These are phyloP conservation scores for Brenthis daphne DNA, from an alignment of 2,888 invertebrate species.

Conservation along the genomic window DNA sequence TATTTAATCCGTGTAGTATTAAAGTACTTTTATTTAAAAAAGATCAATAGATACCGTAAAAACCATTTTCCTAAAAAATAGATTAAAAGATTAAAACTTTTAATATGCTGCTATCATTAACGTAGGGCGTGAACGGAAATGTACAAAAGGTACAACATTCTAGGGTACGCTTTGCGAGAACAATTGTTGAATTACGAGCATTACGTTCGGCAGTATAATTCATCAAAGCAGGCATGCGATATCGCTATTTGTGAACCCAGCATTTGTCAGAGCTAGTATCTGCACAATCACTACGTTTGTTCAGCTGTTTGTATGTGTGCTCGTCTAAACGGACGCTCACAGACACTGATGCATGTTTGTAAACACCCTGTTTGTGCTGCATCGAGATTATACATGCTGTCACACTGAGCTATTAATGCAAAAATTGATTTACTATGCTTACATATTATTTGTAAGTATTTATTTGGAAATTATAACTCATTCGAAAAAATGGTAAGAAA, in stretches of 20 bases:
- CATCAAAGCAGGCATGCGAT: slow-evolving; percentile 64
- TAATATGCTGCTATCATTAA: not conserved
- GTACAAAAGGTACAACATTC: slow-evolving; percentile 21
- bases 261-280: slow-evolving; percentile 70
- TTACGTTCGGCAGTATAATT: slow-evolving; percentile 58
- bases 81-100: not conserved
- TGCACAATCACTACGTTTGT: slow-evolving; percentile 62
- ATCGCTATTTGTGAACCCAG: slow-evolving; percentile 58
- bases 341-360: slow-evolving; percentile 49
- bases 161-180: slow-evolving; percentile 34
- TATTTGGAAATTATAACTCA: too few relatives aligned
- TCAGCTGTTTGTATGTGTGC: slow-evolving; percentile 52
- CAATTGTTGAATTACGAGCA: slow-evolving; percentile 49
- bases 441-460: too few relatives aligned
- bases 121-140: slow-evolving; percentile 13
- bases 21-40: too few relatives aligned
- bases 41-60: too few relatives aligned
- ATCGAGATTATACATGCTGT: slow-evolving; percentile 34
- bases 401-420: slow-evolving; percentile 2
- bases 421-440: slow-evolving; percentile 5
- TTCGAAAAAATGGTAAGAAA: too few relatives aligned
- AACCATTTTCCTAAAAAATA: too few relatives aligned
- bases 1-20: too few relatives aligned
- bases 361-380: slow-evolving; percentile 49
- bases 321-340: slow-evolving; percentile 50